Evolutionary conservation across 2,113 vertebrate species (phyloP), one percentile per base, ranked within the genome.

Genomic region (Panthera tigris): DNA sequence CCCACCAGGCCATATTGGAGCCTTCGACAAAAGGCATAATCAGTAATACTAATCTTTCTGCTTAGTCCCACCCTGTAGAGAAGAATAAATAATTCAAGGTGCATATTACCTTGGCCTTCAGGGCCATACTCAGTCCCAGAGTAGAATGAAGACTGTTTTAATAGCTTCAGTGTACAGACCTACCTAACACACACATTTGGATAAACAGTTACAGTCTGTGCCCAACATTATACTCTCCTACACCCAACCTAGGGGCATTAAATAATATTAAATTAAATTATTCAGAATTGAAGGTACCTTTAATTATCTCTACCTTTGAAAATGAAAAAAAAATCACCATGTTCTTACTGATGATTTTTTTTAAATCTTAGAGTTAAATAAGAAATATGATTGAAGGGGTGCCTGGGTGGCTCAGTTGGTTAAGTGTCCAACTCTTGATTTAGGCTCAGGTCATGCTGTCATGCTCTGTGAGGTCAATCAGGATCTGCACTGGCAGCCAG

Each of bases 271-370:
- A 94, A 94, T 36, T 21, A 65, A 48, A 63, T 39, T 63, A 85
- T 89, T 84, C 31, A 92, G 33, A 90, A 97, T 84, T 71, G 41
- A 89, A 95, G 91, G 55, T 55, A 68, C 39, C 65, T 87, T 93
- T 79, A 92, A 95, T 95, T 96, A 69, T 21, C 73, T 81, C 6
- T 61, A 91, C 66, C 52, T 85, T 96, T 79, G 50, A 96, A 94
- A 91, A 82, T 84, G 5, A 11, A 1, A 23, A 48, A 41, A 36
- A 94, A 63, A 89, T 12, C 50, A 45, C 65, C 86, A 10, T 83
- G 89, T 89, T 94, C 19, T 94, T 73, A 65, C 45, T 79, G 39
- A 33, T 92, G 33, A 68, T 50, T 68, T 80, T 79, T 76, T 97
- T 90, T 16, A 69, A 89, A 78, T 91, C n/a, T 91, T 90, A 25